Conservation (phyloP, 2,113 vertebrate species). For the Dipodomys stephensi region DNA sequence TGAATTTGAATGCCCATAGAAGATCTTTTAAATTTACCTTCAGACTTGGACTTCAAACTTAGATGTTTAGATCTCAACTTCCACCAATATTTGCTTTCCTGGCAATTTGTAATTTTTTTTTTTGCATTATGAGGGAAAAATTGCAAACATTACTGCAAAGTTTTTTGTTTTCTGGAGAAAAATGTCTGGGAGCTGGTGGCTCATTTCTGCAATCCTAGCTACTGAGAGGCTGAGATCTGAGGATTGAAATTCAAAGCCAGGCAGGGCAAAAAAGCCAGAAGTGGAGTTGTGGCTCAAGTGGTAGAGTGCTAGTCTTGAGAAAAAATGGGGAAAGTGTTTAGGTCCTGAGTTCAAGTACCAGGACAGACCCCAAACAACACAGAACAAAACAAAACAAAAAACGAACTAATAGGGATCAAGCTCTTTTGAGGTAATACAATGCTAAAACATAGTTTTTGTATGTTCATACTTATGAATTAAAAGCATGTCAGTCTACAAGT, state of each 20-base stretch:
- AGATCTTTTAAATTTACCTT: constrained; percentile 43
- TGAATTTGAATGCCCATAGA: not conserved
- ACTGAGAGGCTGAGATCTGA: too few species aligned
- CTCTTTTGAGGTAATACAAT: constrained; percentile 11
- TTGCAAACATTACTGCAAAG: not conserved
- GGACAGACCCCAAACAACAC: too few species aligned
- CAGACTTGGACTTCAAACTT: constrained; percentile 29
- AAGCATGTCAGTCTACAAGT: constrained; percentile 13
- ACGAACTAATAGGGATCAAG: not conserved
- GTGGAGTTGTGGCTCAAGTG: too few species aligned
- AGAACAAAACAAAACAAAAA: too few species aligned
- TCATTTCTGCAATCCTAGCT: too few species aligned
- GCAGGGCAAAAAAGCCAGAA: too few species aligned
- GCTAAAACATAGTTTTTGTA: constrained; percentile 58
- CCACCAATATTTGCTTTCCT: constrained; percentile 29
- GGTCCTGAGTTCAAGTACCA: too few species aligned
- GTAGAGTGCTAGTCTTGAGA: too few species aligned
- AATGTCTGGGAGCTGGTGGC: too few species aligned
- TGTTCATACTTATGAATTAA: constrained; percentile 3
- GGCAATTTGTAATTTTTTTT: constrained; percentile 9
- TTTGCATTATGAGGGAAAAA: not conserved
- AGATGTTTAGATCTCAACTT: constrained; percentile 29
- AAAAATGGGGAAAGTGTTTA: too few species aligned
- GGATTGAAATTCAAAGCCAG: too few species aligned
- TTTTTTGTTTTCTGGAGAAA: not conserved